These are phyloP conservation scores for Philypnodon macrostomus DNA, from an alignment of 2,797 vertebrate genomes.

Conservation along the genomic window DNA sequence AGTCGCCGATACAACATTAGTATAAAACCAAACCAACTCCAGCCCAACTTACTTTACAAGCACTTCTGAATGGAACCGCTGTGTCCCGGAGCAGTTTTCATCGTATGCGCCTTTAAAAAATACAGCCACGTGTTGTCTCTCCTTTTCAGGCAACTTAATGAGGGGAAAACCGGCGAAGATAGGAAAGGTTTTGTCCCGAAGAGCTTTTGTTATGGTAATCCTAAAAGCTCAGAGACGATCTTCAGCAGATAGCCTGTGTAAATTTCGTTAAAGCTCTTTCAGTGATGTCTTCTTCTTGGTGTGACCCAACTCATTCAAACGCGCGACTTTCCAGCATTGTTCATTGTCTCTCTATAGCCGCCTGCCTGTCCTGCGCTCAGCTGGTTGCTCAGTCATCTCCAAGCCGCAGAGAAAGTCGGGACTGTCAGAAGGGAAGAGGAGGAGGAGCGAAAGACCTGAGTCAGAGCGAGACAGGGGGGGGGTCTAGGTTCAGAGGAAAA, in stretches of 20 bases:
- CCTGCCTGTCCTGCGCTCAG: conserved; percentile 29
- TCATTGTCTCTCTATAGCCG: conserved; percentile 32
- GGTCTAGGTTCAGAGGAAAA: too few relatives aligned
- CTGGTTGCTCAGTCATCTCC: conserved; percentile 51
- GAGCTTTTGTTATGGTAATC: conserved; percentile 65
- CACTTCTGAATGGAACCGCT: conserved; percentile 21
- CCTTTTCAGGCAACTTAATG: conserved; percentile 13
- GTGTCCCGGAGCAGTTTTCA: conserved; percentile 32
- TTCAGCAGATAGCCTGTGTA: conserved; percentile 28
- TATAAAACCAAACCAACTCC: conserved; percentile 39
- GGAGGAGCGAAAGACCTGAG: conserved; percentile 28
- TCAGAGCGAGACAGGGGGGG: conserved; percentile 13
- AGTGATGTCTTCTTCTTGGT: conserved; percentile 7
- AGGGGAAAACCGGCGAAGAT: conserved; percentile 33
- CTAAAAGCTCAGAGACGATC: conserved; percentile 18
- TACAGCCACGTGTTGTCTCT: conserved; percentile 58
- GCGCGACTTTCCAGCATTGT: conserved; percentile 21
- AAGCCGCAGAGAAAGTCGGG: conserved; percentile 22
- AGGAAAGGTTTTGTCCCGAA: conserved; percentile 29
- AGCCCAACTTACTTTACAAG: conserved; percentile 70
- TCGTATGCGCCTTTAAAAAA: conserved; percentile 58
- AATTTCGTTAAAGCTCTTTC: conserved; percentile 18
- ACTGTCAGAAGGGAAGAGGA: conserved; percentile 21
- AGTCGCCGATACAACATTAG: not conserved
- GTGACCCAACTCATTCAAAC: conserved; percentile 35